These are phyloP conservation scores for Andricus curvator DNA, from an alignment of 2,888 invertebrate species.

Conservation along the genomic window DNA sequence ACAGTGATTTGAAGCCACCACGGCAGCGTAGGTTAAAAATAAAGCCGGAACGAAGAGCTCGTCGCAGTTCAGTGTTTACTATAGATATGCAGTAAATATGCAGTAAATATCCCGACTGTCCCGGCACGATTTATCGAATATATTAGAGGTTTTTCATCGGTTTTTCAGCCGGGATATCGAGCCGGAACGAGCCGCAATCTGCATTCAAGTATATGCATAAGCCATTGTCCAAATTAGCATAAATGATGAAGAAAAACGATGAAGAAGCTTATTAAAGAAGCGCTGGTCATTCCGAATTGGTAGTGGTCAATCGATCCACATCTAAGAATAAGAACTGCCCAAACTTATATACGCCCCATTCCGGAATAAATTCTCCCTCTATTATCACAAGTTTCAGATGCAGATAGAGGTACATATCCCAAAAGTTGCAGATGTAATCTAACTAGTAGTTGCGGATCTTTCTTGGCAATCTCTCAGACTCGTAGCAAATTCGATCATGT, in stretches of 20 bases:
- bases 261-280: neutral
- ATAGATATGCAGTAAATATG: slow-evolving; percentile 2
- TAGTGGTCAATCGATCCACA: slow-evolving; percentile 31
- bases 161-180: neutral
- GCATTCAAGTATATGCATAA: neutral
- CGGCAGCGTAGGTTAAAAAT: slow-evolving; percentile 1
- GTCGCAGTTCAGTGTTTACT: slow-evolving; percentile 27
- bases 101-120: slow-evolving; percentile 10
- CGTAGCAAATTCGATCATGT: slow-evolving; percentile 6
- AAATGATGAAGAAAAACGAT: neutral
- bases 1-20: slow-evolving; percentile 15
- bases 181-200: neutral
- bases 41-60: slow-evolving; percentile 12
- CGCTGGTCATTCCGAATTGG: slow-evolving; percentile 28
- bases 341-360: slow-evolving; percentile 26
- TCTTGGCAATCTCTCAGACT: slow-evolving; percentile 6
- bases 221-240: slow-evolving; percentile 4
- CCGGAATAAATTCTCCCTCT: neutral
- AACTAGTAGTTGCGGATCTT: neutral
- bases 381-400: neutral
- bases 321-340: slow-evolving; percentile 28
- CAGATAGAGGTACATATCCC: neutral
- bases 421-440: neutral
- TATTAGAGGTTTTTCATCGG: neutral
- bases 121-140: neutral